These are phyloP conservation scores for Hydra vulgaris DNA, from an alignment of 30 jellyfish, hydroid and myxozoan genomes.

Conservation along the genomic window DNA sequence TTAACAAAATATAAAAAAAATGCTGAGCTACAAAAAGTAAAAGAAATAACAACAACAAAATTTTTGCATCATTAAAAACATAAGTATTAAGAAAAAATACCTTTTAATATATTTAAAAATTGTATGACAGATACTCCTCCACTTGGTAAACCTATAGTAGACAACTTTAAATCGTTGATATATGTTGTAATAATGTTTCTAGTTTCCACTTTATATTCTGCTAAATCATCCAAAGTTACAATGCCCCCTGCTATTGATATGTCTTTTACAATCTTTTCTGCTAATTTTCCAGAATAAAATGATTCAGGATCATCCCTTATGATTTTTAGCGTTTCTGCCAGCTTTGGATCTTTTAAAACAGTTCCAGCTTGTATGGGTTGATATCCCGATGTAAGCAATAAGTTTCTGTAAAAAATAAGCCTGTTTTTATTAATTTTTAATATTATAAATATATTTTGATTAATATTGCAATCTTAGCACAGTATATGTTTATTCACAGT, in stretches of 20 bases:
- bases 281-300: slow-evolving; percentile 54
- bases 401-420: background rate
- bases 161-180: slow-evolving; percentile 11
- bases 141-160: slow-evolving; percentile 29
- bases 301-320: slow-evolving; percentile 56
- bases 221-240: slow-evolving; percentile 44
- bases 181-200: slow-evolving; percentile 1
- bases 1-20: too few relatives aligned
- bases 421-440: background rate
- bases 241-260: slow-evolving; percentile 37
- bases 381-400: slow-evolving; percentile 8
- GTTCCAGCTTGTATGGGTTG: slow-evolving; percentile 17
- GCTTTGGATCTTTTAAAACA: slow-evolving; percentile 8
- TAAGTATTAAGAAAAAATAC: background rate
- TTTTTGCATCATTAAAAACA: too few relatives aligned
- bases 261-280: slow-evolving; percentile 36
- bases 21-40: too few relatives aligned
- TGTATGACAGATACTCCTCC: slow-evolving; percentile 43
- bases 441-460: background rate
- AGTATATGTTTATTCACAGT: too few relatives aligned
- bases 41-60: too few relatives aligned
- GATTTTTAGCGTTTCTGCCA: slow-evolving; percentile 37
- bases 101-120: slow-evolving; percentile 34
- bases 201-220: slow-evolving; percentile 23
- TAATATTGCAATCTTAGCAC: background rate